Conservation (phyloP, 2,797 vertebrate species). For the Notamacropus eugenii region DNA sequence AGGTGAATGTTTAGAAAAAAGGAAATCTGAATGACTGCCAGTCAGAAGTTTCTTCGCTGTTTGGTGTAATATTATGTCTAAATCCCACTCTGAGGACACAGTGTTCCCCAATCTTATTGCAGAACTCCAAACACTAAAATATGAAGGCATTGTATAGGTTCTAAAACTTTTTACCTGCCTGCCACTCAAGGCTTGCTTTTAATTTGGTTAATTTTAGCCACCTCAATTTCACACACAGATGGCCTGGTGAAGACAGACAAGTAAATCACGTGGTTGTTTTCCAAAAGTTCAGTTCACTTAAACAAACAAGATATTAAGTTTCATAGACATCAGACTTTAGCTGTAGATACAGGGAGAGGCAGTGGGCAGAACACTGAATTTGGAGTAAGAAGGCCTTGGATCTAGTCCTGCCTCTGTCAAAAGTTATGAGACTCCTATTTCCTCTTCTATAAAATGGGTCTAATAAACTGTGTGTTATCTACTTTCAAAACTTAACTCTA, state of each 20-base stretch:
- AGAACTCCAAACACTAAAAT: not conserved
- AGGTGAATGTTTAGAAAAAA: conserved; percentile 40
- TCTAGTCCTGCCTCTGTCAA: not conserved
- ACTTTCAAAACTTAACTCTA: not conserved
- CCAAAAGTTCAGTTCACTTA: not conserved
- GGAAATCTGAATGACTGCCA: not conserved
- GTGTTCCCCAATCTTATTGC: not conserved
- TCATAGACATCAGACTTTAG: not conserved
- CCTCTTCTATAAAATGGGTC: not conserved
- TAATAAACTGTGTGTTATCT: not conserved
- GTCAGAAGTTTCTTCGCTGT: not conserved
- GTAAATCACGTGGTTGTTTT: not conserved
- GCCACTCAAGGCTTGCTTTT: not conserved
- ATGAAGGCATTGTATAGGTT: not conserved
- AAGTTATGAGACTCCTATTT: not conserved
- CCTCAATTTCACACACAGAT: not conserved
- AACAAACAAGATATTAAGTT: not conserved
- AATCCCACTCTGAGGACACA: not conserved
- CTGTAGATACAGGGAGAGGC: not conserved
- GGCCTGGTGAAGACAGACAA: not conserved
- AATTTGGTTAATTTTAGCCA: not conserved
- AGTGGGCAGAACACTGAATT: too few relatives aligned
- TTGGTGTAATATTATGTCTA: not conserved
- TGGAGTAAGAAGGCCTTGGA: not conserved
- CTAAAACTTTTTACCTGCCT: not conserved